Conservation (phyloP, 2,797 vertebrate genomes). For the Anabas testudineus region DNA sequence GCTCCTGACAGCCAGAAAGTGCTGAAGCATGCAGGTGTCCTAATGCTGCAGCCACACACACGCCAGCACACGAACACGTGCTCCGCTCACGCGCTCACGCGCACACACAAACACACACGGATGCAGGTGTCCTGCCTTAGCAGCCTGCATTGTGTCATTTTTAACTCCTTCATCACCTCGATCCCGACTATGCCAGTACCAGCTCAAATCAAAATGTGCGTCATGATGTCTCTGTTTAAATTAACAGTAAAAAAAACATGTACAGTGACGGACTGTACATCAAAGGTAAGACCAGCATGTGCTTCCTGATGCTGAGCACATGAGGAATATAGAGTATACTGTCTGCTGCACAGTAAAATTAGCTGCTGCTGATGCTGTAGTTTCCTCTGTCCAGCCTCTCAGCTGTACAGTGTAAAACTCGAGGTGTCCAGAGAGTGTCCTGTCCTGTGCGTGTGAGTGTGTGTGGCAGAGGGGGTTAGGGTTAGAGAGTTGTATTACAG, state of each 20-base stretch:
- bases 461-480: slow-evolving; percentile 55
- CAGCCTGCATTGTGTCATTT: slow-evolving; percentile 35
- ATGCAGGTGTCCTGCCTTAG: slow-evolving; percentile 57
- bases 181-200: slow-evolving; percentile 2
- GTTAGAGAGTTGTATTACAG: slow-evolving; percentile 82
- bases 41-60: slow-evolving; percentile 57
- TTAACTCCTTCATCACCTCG: slow-evolving; percentile 42
- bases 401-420: slow-evolving; percentile 66
- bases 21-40: slow-evolving; percentile 82
- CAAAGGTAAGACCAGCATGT: slow-evolving; percentile 37
- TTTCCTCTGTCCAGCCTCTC: slow-evolving; percentile 76
- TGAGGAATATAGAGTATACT: slow-evolving; percentile 56
- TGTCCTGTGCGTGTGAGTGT: slow-evolving; percentile 43
- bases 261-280: slow-evolving; percentile 35
- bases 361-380: slow-evolving; percentile 79
- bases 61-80: slow-evolving; percentile 23
- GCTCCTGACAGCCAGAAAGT: slow-evolving; percentile 76
- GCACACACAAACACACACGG: slow-evolving; percentile 28
- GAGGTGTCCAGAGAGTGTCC: slow-evolving; percentile 78
- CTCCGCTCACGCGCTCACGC: slow-evolving; percentile 10
- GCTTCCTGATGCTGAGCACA: slow-evolving; percentile 66
- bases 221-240: background rate
- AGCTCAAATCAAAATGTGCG: background rate
- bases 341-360: slow-evolving; percentile 76
- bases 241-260: slow-evolving; percentile 10